Percentiles rank a stretch among this genome's conserved stretches.
These are phyloP conservation scores for Belonocnema kinseyi DNA, from an alignment of 1,140 invertebrate species.

Conservation along the genomic window DNA sequence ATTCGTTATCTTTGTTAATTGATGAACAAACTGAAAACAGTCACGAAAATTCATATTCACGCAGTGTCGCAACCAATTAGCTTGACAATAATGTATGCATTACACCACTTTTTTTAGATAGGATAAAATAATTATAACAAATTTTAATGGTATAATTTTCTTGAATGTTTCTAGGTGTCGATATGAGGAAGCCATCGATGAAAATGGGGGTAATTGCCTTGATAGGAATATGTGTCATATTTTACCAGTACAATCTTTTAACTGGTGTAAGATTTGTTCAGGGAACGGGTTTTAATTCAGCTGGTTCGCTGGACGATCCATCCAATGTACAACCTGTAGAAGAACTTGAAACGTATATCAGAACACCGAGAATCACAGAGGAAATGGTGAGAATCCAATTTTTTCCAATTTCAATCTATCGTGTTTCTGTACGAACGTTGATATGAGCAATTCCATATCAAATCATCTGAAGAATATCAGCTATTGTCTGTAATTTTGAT, in stretches of 20 bases:
- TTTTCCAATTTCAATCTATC: slow-evolving; percentile 22
- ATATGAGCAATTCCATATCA: no score
- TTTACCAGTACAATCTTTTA: slow-evolving; percentile 71
- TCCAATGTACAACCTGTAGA: slow-evolving; percentile 56
- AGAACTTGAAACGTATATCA: slow-evolving; percentile 56
- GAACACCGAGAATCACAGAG: slow-evolving; percentile 59
- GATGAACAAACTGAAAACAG: no score
- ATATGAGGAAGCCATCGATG: slow-evolving; percentile 68
- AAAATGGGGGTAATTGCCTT: slow-evolving; percentile 71
- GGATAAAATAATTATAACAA: no score
- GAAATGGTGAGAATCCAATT: slow-evolving; percentile 58
- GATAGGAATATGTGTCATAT: slow-evolving; percentile 67
- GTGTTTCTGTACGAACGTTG: background rate
- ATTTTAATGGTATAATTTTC: no score
- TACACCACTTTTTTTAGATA: no score
- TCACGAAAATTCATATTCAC: no score
- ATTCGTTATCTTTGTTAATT: no score
- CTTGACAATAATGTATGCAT: no score
- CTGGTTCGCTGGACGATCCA: slow-evolving; percentile 54
- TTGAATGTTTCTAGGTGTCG: slow-evolving; percentile 25
- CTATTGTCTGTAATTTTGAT: no score
- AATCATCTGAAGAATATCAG: no score
- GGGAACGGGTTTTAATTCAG: slow-evolving; percentile 59
- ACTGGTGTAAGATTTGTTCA: slow-evolving; percentile 68
- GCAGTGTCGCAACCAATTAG: no score